phyloP scores from a whole-genome alignment of 2,797 vertebrate species.

The Phataginus tricuspis region DNA sequence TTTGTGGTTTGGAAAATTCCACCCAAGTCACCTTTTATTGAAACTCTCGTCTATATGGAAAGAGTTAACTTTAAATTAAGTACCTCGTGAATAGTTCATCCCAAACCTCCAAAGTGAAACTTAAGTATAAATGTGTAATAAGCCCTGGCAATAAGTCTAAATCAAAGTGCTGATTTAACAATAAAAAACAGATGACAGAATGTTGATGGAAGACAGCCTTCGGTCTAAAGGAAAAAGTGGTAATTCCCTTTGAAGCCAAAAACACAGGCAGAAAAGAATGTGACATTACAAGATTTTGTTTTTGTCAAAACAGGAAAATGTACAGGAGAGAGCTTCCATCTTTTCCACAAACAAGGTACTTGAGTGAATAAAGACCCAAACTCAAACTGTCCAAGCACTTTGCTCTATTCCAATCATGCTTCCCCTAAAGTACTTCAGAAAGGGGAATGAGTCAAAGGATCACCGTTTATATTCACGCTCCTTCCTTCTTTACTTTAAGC shows the following conservation, averaged over 20 bases:
- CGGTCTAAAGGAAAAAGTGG: not conserved
- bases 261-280: conserved; percentile 13
- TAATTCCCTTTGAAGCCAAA: conserved; percentile 30
- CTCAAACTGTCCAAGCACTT: not conserved
- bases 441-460: not conserved
- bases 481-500: not conserved
- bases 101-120: conserved; percentile 38
- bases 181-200: conserved; percentile 20
- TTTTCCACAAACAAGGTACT: not conserved
- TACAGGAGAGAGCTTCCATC: not conserved
- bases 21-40: not conserved
- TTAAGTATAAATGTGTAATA: not conserved
- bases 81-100: conserved; percentile 4
- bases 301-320: conserved; percentile 30
- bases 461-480: not conserved
- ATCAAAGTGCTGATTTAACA: not conserved
- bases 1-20: not conserved
- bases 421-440: not conserved
- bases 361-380: not conserved
- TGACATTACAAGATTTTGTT: not conserved
- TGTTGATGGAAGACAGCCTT: not conserved
- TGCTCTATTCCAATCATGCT: not conserved
- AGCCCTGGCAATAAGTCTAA: not conserved
- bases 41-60: not conserved
- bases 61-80: conserved; percentile 15